A percentile compares a stretch with the other conserved stretches of the same genome.
phyloP scores from a whole-genome alignment of 2,113 vertebrate genomes.

The Rhadina sibilatrix region DNA sequence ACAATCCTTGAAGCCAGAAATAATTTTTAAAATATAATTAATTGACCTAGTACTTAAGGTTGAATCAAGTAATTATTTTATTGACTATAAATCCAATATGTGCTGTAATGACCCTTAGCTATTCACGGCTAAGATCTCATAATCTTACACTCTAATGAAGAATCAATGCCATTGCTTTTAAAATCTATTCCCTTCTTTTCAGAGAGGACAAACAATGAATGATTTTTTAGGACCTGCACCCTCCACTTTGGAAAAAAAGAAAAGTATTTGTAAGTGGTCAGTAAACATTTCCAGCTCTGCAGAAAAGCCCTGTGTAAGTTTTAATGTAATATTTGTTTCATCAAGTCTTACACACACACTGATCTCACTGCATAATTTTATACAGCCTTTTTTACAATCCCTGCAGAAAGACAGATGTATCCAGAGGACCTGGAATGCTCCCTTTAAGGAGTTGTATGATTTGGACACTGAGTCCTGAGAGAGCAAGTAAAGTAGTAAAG shows the following conservation, averaged over 20 bases:
- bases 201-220: background rate
- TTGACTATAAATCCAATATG: slow-evolving; percentile 48
- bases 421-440: background rate
- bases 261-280: background rate
- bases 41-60: slow-evolving; percentile 6
- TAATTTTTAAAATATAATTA: slow-evolving; percentile 1
- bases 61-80: slow-evolving; percentile 58
- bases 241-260: background rate
- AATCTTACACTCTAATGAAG: slow-evolving; percentile 22
- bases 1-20: slow-evolving; percentile 20
- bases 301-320: background rate
- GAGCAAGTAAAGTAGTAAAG: background rate
- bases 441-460: background rate
- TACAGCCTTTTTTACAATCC: background rate
- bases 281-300: background rate
- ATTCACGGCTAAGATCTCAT: slow-evolving; percentile 19
- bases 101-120: slow-evolving; percentile 16
- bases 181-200: background rate
- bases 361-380: background rate
- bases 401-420: fast-evolving
- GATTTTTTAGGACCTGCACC: background rate
- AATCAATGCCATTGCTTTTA: slow-evolving; percentile 35
- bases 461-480: background rate
- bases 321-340: background rate
- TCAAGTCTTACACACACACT: background rate